phyloP scores from a whole-genome alignment of 1,140 invertebrate genomes.

The Lepidurus apus region DNA sequence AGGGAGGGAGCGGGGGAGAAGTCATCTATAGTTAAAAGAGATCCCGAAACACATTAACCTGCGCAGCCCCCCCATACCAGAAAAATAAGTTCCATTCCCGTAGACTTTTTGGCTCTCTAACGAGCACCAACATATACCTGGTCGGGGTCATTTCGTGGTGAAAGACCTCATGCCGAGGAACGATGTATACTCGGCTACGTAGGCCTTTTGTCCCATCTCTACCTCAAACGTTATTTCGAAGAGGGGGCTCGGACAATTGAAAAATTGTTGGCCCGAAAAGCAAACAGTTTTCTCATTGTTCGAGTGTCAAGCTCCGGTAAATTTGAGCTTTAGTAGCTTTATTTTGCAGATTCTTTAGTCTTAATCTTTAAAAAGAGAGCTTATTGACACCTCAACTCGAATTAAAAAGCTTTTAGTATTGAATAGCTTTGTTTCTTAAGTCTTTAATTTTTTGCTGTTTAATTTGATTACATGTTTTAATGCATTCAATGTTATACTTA shows the following conservation, averaged over 20 bases:
- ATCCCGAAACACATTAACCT: slow-evolving; percentile 9
- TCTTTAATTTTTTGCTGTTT: no score
- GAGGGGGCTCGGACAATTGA: slow-evolving; percentile 8
- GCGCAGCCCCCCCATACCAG: neutral
- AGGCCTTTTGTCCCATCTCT: neutral
- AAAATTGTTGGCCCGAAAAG: neutral
- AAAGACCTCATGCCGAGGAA: slow-evolving; percentile 10
- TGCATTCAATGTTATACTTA: no score
- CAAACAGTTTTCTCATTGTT: slow-evolving; percentile 16
- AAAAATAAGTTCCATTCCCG: slow-evolving; percentile 13
- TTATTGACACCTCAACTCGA: no score
- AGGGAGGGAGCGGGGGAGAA: neutral
- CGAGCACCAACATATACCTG: slow-evolving; percentile 16
- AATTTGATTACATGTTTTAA: no score
- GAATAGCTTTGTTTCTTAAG: no score
- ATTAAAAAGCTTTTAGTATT: no score
- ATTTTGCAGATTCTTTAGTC: neutral
- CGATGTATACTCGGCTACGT: slow-evolving; percentile 6
- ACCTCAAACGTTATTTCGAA: slow-evolving; percentile 6
- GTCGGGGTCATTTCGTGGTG: slow-evolving; percentile 1
- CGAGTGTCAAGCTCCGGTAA: neutral
- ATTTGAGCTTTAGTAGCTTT: neutral
- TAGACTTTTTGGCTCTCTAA: slow-evolving; percentile 5
- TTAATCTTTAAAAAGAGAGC: neutral
- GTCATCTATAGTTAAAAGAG: neutral